phyloP scores from a whole-genome alignment of 2,113 vertebrate species.

The Recurvirostra avosetta region DNA sequence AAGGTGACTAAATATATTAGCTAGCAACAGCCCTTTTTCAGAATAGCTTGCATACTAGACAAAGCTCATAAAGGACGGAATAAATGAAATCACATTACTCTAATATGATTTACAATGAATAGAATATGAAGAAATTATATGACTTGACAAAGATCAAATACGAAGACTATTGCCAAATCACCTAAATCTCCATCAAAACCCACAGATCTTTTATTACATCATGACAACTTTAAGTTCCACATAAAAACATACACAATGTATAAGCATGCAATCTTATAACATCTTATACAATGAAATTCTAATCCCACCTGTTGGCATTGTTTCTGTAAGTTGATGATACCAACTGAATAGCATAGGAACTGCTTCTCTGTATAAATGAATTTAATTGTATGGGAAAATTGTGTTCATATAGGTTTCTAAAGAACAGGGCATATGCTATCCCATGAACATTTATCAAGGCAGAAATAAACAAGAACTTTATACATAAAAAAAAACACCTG shows the following conservation, averaged over 20 bases:
- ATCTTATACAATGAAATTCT: neutral
- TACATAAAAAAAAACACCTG: neutral
- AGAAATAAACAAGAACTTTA: neutral
- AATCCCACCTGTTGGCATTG: neutral
- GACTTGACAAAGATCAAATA: neutral
- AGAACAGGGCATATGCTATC: neutral
- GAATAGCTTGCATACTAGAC: neutral
- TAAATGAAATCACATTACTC: neutral
- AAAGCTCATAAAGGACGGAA: neutral
- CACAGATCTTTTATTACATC: neutral
- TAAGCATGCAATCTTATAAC: neutral
- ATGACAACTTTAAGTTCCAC: neutral
- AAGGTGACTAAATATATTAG: neutral
- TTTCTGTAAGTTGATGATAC: neutral
- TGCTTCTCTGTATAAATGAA: neutral
- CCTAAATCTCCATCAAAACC: neutral
- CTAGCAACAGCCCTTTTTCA: neutral
- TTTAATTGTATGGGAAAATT: neutral
- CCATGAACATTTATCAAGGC: neutral
- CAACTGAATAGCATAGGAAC: neutral
- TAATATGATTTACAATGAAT: neutral
- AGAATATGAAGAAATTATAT: neutral
- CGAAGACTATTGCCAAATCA: neutral
- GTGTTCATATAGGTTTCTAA: neutral
- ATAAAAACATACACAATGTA: neutral